phyloP scores from a whole-genome alignment of 2,113 vertebrate species.

The Phocoena sinus region DNA sequence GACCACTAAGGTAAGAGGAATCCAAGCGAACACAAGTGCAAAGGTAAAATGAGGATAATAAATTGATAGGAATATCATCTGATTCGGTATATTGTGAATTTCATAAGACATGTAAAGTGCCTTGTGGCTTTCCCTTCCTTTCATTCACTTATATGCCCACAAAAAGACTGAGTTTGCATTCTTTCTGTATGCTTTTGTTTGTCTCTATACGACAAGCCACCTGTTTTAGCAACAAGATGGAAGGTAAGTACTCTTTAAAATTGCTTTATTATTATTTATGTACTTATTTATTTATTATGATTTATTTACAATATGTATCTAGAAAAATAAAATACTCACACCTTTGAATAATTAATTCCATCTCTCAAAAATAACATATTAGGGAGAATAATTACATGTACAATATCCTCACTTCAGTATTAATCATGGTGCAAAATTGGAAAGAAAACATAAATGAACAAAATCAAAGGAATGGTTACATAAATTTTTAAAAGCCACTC shows the following conservation, averaged over 20 bases:
- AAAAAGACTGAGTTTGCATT: background rate
- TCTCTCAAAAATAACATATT: background rate
- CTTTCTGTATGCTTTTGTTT: background rate
- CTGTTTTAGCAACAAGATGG: background rate
- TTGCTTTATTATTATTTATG: background rate
- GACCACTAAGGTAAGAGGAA: background rate
- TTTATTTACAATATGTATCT: background rate
- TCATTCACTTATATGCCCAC: background rate
- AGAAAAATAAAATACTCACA: background rate
- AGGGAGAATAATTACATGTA: background rate
- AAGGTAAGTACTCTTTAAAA: background rate
- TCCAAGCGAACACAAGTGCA: background rate
- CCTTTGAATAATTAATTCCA: background rate
- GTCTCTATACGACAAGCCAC: background rate
- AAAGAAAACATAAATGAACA: background rate
- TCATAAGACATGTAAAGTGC: accelerated
- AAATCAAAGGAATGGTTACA: background rate
- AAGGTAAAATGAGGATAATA: background rate
- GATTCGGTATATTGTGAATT: background rate
- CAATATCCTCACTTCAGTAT: background rate
- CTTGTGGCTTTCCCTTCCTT: too few relatives aligned
- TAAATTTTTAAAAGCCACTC: background rate
- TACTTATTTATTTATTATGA: background rate
- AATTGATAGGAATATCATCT: too few relatives aligned
- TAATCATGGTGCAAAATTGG: background rate